Evolutionary conservation across 2,113 vertebrate genomes (phyloP), one percentile per base, ranked within the genome.

Genomic region (Micromys minutus): DNA sequence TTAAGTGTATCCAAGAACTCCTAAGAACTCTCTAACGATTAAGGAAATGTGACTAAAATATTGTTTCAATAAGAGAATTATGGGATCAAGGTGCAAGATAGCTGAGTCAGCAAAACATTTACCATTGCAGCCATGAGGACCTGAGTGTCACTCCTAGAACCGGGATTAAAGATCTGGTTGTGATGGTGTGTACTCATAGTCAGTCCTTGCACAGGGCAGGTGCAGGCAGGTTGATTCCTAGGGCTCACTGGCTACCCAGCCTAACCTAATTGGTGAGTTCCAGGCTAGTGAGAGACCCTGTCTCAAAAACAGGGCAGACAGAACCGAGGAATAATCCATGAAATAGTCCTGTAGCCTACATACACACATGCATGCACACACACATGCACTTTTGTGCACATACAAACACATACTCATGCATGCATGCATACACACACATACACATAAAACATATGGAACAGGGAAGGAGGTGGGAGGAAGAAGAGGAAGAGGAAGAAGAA

Each of bases 1-100:
- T 95, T 63, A 95, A 75, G 39, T 80, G 2, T 89, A 31, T 90
- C 50, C 85, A 72, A 80, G 74, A 94, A 90, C 75, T 93, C 91
- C 22, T 75, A 81, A 84, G 87, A 52, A 0, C 8, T 69, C 45
- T 92, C 36, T 93, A 67, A 69, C 72, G 71, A 74, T 91, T 95
- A 93, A 96, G 63, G 36, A 75, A 36, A 4, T 71, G 75, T 87
- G 79, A 69, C 80, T 72, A 67, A 74, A 95, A 74, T 94, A 63
- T 74, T 79, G 47, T 91, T 63, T 95, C 77, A 79, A 9, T 50
- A 87, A 79, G 61, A 91, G 90, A 95, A 94, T 69, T 90, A 11
- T 85, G 15, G 57, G 39, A 29, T 59, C 4, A 11, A 61, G n/a
- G 80, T 7, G 36, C 24, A 39, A 31, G 59, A 11, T 45, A 42